These are phyloP conservation scores for Acleris emargana DNA, from an alignment of 2,888 invertebrate genomes.

Conservation along the genomic window DNA sequence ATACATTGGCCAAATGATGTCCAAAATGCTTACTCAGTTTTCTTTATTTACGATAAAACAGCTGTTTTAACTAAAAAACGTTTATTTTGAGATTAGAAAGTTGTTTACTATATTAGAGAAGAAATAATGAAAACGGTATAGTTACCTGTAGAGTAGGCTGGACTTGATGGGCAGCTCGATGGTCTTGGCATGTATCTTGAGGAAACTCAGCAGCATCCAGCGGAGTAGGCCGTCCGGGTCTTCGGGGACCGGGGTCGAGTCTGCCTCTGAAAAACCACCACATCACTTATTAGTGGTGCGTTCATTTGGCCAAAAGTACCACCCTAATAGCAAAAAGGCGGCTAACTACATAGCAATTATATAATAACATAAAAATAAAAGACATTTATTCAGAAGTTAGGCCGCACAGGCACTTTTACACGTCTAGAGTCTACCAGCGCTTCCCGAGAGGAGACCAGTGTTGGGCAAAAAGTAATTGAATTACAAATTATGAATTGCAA, in stretches of 20 bases:
- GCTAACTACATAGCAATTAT: too few relatives aligned
- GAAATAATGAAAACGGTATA: not conserved
- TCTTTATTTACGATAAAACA: not conserved
- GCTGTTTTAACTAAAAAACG: not conserved
- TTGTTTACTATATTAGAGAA: not conserved
- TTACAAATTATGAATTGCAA: too few relatives aligned
- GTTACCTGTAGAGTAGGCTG: conserved; percentile 89
- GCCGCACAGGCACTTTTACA: too few relatives aligned
- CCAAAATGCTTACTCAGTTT: not conserved
- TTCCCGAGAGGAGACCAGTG: too few relatives aligned
- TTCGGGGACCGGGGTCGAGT: conserved; percentile 50
- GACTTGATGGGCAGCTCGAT: conserved; percentile 90
- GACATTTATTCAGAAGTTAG: too few relatives aligned
- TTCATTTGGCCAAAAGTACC: too few relatives aligned
- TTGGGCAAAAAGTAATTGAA: too few relatives aligned
- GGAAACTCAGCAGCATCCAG: conserved; percentile 90
- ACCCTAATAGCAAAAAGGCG: too few relatives aligned
- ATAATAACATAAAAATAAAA: too few relatives aligned
- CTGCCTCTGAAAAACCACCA: not conserved
- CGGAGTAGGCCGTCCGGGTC: conserved; percentile 89
- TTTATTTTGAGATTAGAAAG: too few relatives aligned
- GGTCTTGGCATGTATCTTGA: conserved; percentile 89
- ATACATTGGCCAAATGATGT: not conserved
- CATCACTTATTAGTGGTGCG: too few relatives aligned
- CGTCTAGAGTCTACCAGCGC: too few relatives aligned